Percentiles rank a stretch among this genome's conserved stretches.
Evolutionary conservation across 2,888 invertebrate species (phyloP).

Genomic region (Pammene fasciana): DNA sequence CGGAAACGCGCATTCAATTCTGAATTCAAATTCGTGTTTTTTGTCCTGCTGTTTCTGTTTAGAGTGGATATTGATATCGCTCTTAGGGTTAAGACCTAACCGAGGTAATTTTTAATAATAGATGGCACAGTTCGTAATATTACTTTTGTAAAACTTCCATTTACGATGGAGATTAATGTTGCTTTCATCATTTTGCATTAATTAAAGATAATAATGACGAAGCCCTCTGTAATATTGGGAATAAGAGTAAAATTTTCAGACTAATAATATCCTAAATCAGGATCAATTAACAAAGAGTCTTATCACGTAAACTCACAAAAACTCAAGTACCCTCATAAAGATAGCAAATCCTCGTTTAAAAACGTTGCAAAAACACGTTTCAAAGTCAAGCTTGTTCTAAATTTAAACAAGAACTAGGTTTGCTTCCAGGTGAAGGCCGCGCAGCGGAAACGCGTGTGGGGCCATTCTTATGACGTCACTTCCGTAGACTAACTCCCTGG

Average conservation of each 20-base stretch:
- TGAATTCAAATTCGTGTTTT: constrained; percentile 32
- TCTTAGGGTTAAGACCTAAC: constrained; percentile 4
- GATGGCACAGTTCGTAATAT: no score
- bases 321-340: constrained; percentile 14
- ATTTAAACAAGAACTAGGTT: constrained; percentile 37
- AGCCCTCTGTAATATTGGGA: neutral
- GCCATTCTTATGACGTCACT: constrained; percentile 68
- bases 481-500: constrained; percentile 61
- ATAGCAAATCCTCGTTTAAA: constrained; percentile 15
- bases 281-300: neutral
- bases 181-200: no score
- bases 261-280: neutral
- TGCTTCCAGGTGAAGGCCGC: constrained; percentile 75
- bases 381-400: constrained; percentile 39
- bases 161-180: no score
- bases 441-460: constrained; percentile 66
- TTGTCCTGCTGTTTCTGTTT: no score
- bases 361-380: constrained; percentile 38
- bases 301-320: constrained; percentile 6
- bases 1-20: constrained; percentile 34
- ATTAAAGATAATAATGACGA: no score
- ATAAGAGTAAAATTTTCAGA: neutral
- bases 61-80: neutral
- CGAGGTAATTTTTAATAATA: neutral
- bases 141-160: no score